These are phyloP conservation scores for Nipponacmea schrenckii DNA, from an alignment of 2,888 invertebrate genomes.

Conservation along the genomic window DNA sequence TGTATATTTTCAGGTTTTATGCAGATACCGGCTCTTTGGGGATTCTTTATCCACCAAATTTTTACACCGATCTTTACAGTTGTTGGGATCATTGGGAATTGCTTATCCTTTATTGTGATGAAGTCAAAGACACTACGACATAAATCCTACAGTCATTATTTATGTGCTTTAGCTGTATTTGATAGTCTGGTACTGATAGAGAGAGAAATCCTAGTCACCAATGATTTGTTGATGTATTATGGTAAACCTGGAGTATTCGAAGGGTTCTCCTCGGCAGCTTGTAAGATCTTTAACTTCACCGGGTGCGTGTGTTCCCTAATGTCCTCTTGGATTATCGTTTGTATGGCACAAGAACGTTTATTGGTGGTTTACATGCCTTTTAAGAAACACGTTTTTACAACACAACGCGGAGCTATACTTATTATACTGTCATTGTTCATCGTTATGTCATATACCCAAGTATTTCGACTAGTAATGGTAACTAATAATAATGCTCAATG, in stretches of 20 bases:
- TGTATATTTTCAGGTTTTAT: neutral
- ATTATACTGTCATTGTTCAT: constrained; percentile 50
- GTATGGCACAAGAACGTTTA: constrained; percentile 60
- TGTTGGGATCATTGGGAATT: constrained; percentile 60
- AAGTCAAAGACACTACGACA: constrained; percentile 53
- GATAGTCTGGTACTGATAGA: constrained; percentile 55
- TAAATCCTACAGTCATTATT: constrained; percentile 63
- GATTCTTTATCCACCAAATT: constrained; percentile 57
- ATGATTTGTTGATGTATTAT: constrained; percentile 40
- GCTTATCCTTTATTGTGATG: constrained; percentile 59
- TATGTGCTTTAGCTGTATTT: constrained; percentile 59
- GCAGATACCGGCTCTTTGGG: constrained; percentile 35
- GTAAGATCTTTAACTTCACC: constrained; percentile 57
- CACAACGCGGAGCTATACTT: constrained; percentile 52
- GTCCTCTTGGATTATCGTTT: constrained; percentile 64
- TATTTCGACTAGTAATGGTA: constrained; percentile 46
- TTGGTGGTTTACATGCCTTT: constrained; percentile 62
- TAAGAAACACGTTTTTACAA: constrained; percentile 50
- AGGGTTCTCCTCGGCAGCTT: constrained; percentile 45
- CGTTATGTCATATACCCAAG: constrained; percentile 52
- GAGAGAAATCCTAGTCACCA: constrained; percentile 38
- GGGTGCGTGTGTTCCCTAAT: constrained; percentile 58
- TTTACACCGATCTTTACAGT: constrained; percentile 52
- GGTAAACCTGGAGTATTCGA: constrained; percentile 32
- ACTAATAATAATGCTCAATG: constrained; percentile 20